Evolutionary conservation across 2,888 invertebrate genomes (phyloP).

Genomic region (Pseudanteris insignis): DNA sequence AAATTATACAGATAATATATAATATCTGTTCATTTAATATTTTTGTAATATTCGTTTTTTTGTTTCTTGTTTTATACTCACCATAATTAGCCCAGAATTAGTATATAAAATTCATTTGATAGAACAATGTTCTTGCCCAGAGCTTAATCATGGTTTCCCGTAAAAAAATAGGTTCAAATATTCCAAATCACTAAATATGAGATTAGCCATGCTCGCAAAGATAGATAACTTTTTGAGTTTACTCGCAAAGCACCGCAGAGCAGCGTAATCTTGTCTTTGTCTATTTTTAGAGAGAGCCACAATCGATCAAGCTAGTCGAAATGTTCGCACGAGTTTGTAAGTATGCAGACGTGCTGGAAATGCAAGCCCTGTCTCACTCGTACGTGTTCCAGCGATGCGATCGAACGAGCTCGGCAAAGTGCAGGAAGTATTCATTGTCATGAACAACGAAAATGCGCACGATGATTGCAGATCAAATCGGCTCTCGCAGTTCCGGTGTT

Average conservation of each 20-base stretch:
- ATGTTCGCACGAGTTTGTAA: slow-evolving; percentile 39
- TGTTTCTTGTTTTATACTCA: too few relatives aligned
- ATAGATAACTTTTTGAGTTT: too few relatives aligned
- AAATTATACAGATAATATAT: too few relatives aligned
- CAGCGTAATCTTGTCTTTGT: slow-evolving; percentile 15
- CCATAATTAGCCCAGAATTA: too few relatives aligned
- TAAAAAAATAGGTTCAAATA: too few relatives aligned
- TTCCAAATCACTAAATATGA: too few relatives aligned
- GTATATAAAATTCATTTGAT: too few relatives aligned
- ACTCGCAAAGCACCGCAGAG: slow-evolving; percentile 3
- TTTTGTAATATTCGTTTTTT: too few relatives aligned
- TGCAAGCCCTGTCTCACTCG: slow-evolving; percentile 21
- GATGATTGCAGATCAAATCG: slow-evolving; percentile 41
- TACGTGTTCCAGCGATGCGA: slow-evolving; percentile 37
- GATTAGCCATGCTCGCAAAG: too few relatives aligned
- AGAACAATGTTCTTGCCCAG: too few relatives aligned
- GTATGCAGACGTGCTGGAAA: slow-evolving; percentile 39
- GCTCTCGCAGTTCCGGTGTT: slow-evolving; percentile 26
- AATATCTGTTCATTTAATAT: too few relatives aligned
- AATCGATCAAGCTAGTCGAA: slow-evolving; percentile 39
- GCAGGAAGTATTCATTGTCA: slow-evolving; percentile 42
- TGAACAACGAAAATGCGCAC: slow-evolving; percentile 40
- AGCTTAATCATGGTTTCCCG: too few relatives aligned
- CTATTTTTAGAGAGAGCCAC: slow-evolving; percentile 34
- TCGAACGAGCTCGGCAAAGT: slow-evolving; percentile 40